Evolutionary conservation across 2,113 vertebrate species (phyloP).

Genomic region (Oreotrochilus melanogaster): DNA sequence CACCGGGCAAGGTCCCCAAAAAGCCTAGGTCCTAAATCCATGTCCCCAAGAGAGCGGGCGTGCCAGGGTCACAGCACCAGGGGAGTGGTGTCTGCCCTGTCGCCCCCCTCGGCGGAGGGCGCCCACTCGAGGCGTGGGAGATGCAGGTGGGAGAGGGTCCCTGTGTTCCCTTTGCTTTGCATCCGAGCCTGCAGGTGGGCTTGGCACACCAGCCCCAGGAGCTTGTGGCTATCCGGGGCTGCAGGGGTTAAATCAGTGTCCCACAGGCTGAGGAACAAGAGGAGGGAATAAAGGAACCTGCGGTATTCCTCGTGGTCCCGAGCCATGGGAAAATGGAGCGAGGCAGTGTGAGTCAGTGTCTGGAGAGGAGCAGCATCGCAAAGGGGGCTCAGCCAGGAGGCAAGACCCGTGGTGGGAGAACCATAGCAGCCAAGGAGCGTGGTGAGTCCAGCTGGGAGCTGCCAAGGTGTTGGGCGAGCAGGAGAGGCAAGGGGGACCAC

Average conservation of each 20-base stretch:
- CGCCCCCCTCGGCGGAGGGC: not conserved
- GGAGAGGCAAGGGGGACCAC: rapidly evolving
- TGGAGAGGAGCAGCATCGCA: not conserved
- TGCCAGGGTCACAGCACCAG: not conserved
- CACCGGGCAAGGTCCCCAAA: no score
- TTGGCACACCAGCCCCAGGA: not conserved
- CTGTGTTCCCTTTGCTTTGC: not conserved
- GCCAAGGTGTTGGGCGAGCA: not conserved
- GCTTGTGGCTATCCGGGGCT: rapidly evolving
- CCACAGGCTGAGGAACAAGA: conserved; percentile 41
- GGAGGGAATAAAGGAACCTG: conserved; percentile 20
- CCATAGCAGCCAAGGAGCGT: not conserved
- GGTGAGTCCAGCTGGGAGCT: not conserved
- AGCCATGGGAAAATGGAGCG: not conserved
- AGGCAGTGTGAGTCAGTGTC: not conserved
- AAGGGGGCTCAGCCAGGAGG: not conserved
- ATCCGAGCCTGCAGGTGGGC: rapidly evolving
- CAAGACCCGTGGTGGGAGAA: not conserved
- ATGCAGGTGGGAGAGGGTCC: rapidly evolving
- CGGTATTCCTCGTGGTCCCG: conserved; percentile 41
- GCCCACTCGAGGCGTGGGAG: not conserved
- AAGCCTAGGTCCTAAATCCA: rapidly evolving
- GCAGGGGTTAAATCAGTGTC: conserved; percentile 8
- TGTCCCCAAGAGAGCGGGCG: rapidly evolving
- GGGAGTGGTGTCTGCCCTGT: not conserved